Evolutionary conservation across 2,113 vertebrate genomes (phyloP), one percentile per base, ranked within the genome.

Genomic region (Varanus komodoensis): DNA sequence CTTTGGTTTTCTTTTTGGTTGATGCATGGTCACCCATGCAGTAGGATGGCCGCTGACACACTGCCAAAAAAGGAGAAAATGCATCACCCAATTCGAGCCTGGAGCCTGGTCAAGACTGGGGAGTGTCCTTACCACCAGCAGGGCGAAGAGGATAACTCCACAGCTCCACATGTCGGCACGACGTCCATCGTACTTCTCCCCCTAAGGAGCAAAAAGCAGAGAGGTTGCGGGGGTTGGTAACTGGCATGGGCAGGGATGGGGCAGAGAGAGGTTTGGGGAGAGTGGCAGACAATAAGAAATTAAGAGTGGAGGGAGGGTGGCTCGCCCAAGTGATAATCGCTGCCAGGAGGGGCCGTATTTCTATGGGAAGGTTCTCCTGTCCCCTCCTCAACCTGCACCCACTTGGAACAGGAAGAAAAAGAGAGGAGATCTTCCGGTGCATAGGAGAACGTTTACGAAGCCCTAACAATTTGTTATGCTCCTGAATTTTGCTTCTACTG

Each of bases 161-260:
- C 98, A 98, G 95, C 98, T 99, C 98, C 98, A 99, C 91, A 99
- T 98, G 80, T 99, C 98, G 0, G 98, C 98, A 89, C 98, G 96
- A 64, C 98, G 97, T 8, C 98, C 98, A 0, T 99, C 98, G 15
- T 99, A 99, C 93, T 99, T 99, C 87, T 99, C 98, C 0, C 98
- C 98, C 98, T 99, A 91, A n/a, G 11, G 23, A 69, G 27, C 44
- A 92, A 89, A 85, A 32, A 90, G 75, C 61, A 90, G 9, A 86
- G n/a, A 87, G 8, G 57, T 90, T 68, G 44, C n/a, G n/a, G 1
- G 27, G 21, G 2, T 71, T 71, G 69, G 54, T 38, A 27, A 69
- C 27, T 80, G 50, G 44, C 32, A n/a, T 6, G 77, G 44, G 48
- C 19, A n/a, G 34, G 7, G 8, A 29, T 29, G 27, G 44, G 48